Evolutionary conservation across 2,888 invertebrate genomes (phyloP).

Genomic region (Trissolcus japonicus): DNA sequence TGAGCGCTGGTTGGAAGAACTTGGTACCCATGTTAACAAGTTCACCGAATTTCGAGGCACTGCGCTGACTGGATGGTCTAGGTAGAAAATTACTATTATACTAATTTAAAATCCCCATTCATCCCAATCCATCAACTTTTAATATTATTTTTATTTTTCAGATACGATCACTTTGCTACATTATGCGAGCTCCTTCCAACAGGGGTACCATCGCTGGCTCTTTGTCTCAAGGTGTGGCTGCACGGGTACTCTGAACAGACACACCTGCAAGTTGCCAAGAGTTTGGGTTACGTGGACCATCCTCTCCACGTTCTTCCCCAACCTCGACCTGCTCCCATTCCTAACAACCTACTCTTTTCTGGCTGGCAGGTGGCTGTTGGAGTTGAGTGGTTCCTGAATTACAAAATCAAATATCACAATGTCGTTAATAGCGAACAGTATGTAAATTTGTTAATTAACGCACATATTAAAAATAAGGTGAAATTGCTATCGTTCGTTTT

Average conservation of each 20-base stretch:
- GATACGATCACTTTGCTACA: constrained; percentile 86
- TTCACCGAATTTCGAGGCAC: constrained; percentile 81
- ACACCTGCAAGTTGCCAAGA: constrained; percentile 75
- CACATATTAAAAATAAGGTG: not conserved
- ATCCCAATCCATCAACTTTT: too few relatives aligned
- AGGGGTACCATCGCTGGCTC: constrained; percentile 80
- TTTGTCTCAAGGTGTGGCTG: constrained; percentile 80
- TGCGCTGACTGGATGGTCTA: constrained; percentile 85
- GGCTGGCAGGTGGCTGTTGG: constrained; percentile 77
- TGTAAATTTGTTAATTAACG: not conserved
- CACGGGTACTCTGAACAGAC: constrained; percentile 77
- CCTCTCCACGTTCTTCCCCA: constrained; percentile 72
- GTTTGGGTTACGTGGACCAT: constrained; percentile 75
- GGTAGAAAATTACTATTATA: constrained; percentile 75
- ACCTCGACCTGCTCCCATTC: constrained; percentile 75
- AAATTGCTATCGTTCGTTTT: not conserved
- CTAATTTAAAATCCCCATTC: too few relatives aligned
- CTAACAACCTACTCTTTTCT: constrained; percentile 74
- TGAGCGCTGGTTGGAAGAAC: constrained; percentile 82
- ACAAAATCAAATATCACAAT: constrained; percentile 77
- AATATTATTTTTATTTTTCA: constrained; percentile 61
- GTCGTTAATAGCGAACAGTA: constrained; percentile 79
- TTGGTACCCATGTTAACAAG: constrained; percentile 77
- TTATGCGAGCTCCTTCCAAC: constrained; percentile 83
- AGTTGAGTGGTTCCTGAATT: constrained; percentile 78